Evolutionary conservation across 2,888 invertebrate genomes (phyloP).

Genomic region (Synanthedon vespiformis): DNA sequence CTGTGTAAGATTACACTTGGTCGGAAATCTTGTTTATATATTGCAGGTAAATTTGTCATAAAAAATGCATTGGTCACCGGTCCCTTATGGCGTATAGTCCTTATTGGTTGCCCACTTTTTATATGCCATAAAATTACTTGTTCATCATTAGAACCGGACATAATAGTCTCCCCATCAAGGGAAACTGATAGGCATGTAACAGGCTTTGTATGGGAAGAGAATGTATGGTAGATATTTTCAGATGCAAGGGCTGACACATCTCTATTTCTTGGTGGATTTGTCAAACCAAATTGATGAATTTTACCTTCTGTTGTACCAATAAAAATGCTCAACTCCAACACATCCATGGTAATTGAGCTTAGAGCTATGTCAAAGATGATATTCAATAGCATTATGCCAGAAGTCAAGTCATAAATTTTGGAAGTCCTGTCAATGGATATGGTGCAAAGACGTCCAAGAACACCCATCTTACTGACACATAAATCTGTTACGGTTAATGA

Average conservation of each 20-base stretch:
- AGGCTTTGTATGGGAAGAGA: conserved; percentile 75
- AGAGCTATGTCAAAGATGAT: conserved; percentile 80
- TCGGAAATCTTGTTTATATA: conserved; percentile 70
- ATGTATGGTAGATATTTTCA: conserved; percentile 61
- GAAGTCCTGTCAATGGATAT: conserved; percentile 86
- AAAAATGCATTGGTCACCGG: conserved; percentile 79
- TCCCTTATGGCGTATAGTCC: conserved; percentile 80
- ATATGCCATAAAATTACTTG: conserved; percentile 86
- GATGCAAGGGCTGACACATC: conserved; percentile 72
- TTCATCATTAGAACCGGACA: conserved; percentile 83
- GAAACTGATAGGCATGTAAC: conserved; percentile 81
- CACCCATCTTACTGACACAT: conserved; percentile 77
- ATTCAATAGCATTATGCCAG: conserved; percentile 77
- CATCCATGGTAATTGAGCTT: conserved; percentile 77
- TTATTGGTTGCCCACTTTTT: conserved; percentile 78
- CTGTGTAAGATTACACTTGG: conserved; percentile 70
- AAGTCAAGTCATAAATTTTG: conserved; percentile 81
- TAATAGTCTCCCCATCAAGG: conserved; percentile 75
- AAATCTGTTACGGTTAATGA: conserved; percentile 84
- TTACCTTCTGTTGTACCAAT: conserved; percentile 80
- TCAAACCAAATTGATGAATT: conserved; percentile 77
- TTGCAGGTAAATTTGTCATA: conserved; percentile 69
- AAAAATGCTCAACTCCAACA: conserved; percentile 77
- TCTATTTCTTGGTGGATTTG: conserved; percentile 74
- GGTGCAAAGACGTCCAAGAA: conserved; percentile 78